phyloP scores from a whole-genome alignment of 2,113 vertebrate species.

The Microtus oregoni region DNA sequence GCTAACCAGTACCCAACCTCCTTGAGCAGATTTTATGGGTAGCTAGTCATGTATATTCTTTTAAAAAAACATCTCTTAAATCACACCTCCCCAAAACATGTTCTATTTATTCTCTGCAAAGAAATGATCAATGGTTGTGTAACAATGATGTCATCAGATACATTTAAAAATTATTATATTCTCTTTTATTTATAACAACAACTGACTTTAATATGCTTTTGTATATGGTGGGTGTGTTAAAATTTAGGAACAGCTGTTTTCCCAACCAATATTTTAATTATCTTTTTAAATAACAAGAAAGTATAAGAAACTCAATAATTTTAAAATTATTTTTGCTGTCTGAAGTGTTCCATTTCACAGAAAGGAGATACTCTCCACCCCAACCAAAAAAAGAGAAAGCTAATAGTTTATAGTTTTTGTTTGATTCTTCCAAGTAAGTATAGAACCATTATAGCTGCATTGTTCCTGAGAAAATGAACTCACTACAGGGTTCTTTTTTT shows the following conservation, averaged over 20 bases:
- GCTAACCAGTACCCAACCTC: not conserved
- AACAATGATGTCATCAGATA: not conserved
- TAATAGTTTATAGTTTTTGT: not conserved
- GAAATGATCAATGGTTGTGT: not conserved
- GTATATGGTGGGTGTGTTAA: not conserved
- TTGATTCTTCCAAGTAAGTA: not conserved
- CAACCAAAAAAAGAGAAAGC: not conserved
- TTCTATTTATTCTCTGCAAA: not conserved
- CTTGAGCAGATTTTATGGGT: not conserved
- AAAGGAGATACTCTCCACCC: not conserved
- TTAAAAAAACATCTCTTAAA: not conserved
- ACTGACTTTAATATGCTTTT: not conserved
- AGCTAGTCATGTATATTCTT: not conserved
- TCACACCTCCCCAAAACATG: not conserved
- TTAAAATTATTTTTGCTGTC: not conserved
- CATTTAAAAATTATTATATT: not conserved
- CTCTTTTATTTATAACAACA: not conserved
- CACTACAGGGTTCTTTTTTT: slow-evolving; percentile 14
- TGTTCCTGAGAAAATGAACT: slow-evolving; percentile 25
- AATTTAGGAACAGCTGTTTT: not conserved
- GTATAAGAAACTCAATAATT: not conserved
- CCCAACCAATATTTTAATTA: not conserved
- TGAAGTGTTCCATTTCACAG: not conserved
- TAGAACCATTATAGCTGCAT: not conserved
- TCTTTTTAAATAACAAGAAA: not conserved